Evolutionary conservation across 2,113 vertebrate genomes (phyloP), one percentile per base, ranked within the genome.

Genomic region (Heterotis niloticus): DNA sequence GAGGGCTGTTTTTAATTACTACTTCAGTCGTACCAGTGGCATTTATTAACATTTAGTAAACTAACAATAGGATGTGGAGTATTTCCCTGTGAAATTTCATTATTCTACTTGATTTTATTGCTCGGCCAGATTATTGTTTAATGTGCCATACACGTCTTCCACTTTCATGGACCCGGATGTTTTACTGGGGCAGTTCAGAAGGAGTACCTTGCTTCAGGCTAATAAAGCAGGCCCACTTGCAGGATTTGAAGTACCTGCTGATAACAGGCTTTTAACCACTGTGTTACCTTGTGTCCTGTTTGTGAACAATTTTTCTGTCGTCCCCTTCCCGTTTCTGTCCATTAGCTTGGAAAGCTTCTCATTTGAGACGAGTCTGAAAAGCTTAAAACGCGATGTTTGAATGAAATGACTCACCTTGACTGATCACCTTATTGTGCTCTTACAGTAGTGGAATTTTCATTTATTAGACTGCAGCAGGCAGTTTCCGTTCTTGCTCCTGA

Each of bases 361-460:
- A 13, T 56, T 73, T 56, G 23, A 23, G n/a, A 73, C 70, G 11
- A 24, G 70, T 57, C 16, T 54, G 70, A 18, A 54, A 44, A 54
- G 64, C 28, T 72, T 34, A 14, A 62, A 75, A 59, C 26, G 64
- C 0, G 73, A 72, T 4, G 52, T 17, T 5, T 5, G 20, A 54
- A 80, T 76, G 52, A 52, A 62, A 62, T 76, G 2, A 76, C 65
- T 60, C 65, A 11, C 10, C 4, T 24, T 13, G 1, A 78, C 80
- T 62, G 64, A 24, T 54, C 71, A 64, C 18, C 51, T 78, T 74
- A 56, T 62, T 24, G 5, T 17, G 78, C 72, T 83, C 82, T 80
- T 78, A 79, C 18, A 10, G 34, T 76, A 71, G 51, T 29, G 54
- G 18, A 59, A 57, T 59, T 54, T 82, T 79, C 78, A 75, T 1